Evolutionary conservation across 1,140 invertebrate species (phyloP).

Genomic region (Melipona quadrifasciata): DNA sequence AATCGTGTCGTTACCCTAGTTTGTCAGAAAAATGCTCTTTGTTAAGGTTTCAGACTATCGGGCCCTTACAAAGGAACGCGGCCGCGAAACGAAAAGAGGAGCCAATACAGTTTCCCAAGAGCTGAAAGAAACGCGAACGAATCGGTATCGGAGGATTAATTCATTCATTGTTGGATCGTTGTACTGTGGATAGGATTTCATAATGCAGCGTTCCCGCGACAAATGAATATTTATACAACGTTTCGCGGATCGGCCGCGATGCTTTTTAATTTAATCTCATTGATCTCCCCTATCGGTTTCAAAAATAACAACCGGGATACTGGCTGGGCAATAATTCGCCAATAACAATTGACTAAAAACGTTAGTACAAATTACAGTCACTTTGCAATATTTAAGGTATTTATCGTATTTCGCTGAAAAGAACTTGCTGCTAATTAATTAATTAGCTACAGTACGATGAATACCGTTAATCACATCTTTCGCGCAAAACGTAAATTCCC

Average conservation of each 20-base stretch:
- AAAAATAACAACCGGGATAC: background rate
- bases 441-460: too few species aligned
- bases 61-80: background rate
- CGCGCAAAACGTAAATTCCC: too few species aligned
- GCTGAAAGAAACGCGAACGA: background rate
- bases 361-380: background rate
- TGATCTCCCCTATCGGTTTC: background rate
- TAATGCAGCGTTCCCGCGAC: background rate
- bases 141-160: conserved; percentile 9
- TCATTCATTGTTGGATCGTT: background rate
- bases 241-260: background rate
- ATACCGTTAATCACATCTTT: too few species aligned
- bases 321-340: background rate
- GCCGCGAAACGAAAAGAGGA: background rate
- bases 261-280: background rate
- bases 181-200: background rate
- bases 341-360: background rate
- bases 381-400: background rate
- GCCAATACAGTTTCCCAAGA: background rate
- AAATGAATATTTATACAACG: conserved; percentile 24
- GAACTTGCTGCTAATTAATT: too few species aligned
- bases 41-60: background rate
- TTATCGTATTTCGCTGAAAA: background rate
- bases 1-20: background rate
- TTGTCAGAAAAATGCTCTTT: background rate